These are phyloP conservation scores for Falco berigora DNA, from an alignment of 2,797 vertebrate species.

Conservation along the genomic window DNA sequence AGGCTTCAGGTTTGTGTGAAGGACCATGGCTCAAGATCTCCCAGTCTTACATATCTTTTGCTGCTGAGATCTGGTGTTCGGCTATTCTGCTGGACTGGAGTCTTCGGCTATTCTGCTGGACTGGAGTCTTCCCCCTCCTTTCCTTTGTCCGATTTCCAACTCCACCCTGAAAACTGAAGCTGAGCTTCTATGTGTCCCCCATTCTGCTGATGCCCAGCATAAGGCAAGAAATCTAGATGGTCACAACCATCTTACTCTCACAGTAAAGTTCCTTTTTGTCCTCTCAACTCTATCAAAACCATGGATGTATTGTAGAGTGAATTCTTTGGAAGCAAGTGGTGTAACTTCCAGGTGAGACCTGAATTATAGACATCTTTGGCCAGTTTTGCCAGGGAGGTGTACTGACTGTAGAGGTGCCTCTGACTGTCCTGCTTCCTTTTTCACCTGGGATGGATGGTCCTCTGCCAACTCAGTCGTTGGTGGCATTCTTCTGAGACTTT, in stretches of 20 bases:
- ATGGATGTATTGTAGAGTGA: not conserved
- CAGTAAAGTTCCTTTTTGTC: not conserved
- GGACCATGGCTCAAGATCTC: not conserved
- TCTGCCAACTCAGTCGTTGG: not conserved
- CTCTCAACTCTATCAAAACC: not conserved
- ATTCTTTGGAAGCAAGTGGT: not conserved
- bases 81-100: not conserved
- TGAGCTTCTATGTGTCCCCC: not conserved
- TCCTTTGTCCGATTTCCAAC: rapidly evolving
- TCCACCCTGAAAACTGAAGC: not conserved
- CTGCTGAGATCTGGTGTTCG: not conserved
- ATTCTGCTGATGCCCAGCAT: not conserved
- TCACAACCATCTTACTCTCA: not conserved
- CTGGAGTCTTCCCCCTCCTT: not conserved
- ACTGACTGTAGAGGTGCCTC: not conserved
- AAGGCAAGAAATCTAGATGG: not conserved
- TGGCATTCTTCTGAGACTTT: not conserved
- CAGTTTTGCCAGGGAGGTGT: not conserved
- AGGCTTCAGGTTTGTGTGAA: not conserved
- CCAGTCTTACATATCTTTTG: rapidly evolving
- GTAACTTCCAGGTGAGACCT: not conserved
- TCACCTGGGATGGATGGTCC: not conserved
- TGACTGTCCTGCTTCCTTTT: not conserved
- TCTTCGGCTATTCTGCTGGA: not conserved
- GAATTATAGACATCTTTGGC: not conserved